Evolutionary conservation across 2,797 vertebrate species (phyloP), one percentile per base, ranked within the genome.

Genomic region (Rhynchotus rufescens): DNA sequence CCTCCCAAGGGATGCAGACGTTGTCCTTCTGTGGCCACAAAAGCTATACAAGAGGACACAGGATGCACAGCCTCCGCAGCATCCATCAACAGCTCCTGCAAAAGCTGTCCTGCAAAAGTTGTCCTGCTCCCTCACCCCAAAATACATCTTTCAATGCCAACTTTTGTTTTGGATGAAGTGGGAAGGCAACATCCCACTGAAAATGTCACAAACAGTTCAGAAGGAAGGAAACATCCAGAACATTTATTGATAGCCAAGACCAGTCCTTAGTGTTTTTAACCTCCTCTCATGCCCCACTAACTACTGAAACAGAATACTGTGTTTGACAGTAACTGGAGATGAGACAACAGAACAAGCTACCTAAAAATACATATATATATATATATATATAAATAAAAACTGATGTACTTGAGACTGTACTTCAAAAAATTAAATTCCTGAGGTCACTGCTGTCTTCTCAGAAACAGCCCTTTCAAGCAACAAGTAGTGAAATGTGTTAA

Each of bases 401-500:
- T 19, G 20, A 42, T 47, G 54, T 1, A 57, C 20, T 67, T 25
- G 76, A 84, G 38, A 76, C 42, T 7, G 20, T 3, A 38, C 36
- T 82, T 81, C 2, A 25, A 54, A 72, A 57, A 57, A 20, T 3
- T 26, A 40, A 68, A 88, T 62, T 82, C 40, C 19, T 42, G 1
- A 10, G 28, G 0, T 78, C 45, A 34, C 30, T 80, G 54, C 26
- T 56, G 22, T 84, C 64, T 34, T 75, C 52, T 56, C 66, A 75
- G 47, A 81, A 65, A 23, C 26, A 25, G 45, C 84, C 92, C 57
- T 61, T 3, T 3, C 1, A 1, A 89, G 28, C 22, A 34, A 14
- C 40, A 86, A 77, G 45, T 30, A 86, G 47, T 22, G 56, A 92
- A 81, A 81, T 30, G 42, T 72, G 69, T 34, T 87, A 49, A 75